Percentiles rank a stretch among this genome's conserved stretches.
Evolutionary conservation across 2,888 invertebrate genomes (phyloP).

Genomic region (Calliscelio sp.): DNA sequence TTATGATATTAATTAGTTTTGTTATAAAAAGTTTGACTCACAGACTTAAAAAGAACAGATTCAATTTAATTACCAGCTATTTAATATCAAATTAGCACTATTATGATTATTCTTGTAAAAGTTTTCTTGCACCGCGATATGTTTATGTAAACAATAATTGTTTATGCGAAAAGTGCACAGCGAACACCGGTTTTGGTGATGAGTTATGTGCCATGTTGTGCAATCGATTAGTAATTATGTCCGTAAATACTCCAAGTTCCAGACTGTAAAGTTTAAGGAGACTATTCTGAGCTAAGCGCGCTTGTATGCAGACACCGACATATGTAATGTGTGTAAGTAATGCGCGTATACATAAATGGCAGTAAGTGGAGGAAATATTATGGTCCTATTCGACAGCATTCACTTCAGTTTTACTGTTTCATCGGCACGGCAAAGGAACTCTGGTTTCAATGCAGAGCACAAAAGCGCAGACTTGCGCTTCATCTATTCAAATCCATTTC

Average conservation of each 20-base stretch:
- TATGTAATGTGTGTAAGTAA: slow-evolving; percentile 45
- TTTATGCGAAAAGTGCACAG: slow-evolving; percentile 5
- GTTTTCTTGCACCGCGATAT: too few relatives aligned
- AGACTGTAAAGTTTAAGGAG: slow-evolving; percentile 58
- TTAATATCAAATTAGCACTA: too few relatives aligned
- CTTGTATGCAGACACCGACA: slow-evolving; percentile 33
- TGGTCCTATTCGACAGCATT: slow-evolving; percentile 38
- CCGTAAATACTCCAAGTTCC: slow-evolving; percentile 43
- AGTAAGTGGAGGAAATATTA: slow-evolving; percentile 54
- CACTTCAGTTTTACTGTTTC: slow-evolving; percentile 60
- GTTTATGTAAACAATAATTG: slow-evolving; percentile 24
- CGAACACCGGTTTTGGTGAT: slow-evolving; percentile 14
- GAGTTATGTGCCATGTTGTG: slow-evolving; percentile 25
- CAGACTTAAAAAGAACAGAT: not conserved
- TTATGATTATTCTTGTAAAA: too few relatives aligned
- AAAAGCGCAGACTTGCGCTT: slow-evolving; percentile 38
- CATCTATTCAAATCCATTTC: slow-evolving; percentile 45
- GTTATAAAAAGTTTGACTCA: slow-evolving; percentile 14
- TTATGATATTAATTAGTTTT: too few relatives aligned
- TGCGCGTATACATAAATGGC: slow-evolving; percentile 44
- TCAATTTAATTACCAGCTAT: not conserved
- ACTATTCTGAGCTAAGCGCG: slow-evolving; percentile 25
- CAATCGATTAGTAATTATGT: slow-evolving; percentile 60
- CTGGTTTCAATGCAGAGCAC: slow-evolving; percentile 32
- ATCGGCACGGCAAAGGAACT: slow-evolving; percentile 30